A percentile compares a stretch with the other conserved stretches of the same genome.
Evolutionary conservation across 2,797 vertebrate species (phyloP).

Genomic region (Otolemur crassicaudatus): DNA sequence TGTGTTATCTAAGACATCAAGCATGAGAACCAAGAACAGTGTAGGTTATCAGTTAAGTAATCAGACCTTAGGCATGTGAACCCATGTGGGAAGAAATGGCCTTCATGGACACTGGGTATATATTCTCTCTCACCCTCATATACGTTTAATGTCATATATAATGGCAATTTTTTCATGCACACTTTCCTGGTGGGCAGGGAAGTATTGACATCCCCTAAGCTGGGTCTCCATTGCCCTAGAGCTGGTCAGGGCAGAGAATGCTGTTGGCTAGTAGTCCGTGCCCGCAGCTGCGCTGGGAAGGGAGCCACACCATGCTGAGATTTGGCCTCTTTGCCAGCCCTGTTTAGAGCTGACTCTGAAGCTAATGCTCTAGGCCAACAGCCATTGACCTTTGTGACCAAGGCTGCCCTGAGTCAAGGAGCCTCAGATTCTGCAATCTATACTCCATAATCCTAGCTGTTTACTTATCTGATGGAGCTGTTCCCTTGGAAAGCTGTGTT

Average conservation of each 20-base stretch:
- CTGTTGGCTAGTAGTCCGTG: neutral
- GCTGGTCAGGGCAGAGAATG: neutral
- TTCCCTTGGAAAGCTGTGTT: conserved; percentile 72
- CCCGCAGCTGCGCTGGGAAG: neutral
- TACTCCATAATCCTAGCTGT: conserved; percentile 15
- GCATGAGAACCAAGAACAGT: neutral
- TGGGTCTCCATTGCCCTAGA: neutral
- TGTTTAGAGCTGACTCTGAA: neutral
- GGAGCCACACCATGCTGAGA: neutral
- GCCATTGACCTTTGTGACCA: conserved; percentile 43
- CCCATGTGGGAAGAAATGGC: neutral
- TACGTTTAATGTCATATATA: neutral
- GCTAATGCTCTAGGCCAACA: neutral
- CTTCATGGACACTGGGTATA: no score
- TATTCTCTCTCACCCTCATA: neutral
- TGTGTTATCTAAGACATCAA: neutral
- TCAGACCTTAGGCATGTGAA: neutral
- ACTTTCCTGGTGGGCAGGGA: neutral
- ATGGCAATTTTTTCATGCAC: neutral
- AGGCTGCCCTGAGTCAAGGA: conserved; percentile 23
- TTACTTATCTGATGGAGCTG: conserved; percentile 77
- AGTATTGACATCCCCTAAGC: neutral
- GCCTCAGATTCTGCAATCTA: conserved; percentile 4
- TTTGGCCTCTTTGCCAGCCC: neutral
- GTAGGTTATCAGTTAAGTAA: neutral